phyloP scores from a whole-genome alignment of 2,113 vertebrate genomes.

The Paraplagusia blochii region DNA sequence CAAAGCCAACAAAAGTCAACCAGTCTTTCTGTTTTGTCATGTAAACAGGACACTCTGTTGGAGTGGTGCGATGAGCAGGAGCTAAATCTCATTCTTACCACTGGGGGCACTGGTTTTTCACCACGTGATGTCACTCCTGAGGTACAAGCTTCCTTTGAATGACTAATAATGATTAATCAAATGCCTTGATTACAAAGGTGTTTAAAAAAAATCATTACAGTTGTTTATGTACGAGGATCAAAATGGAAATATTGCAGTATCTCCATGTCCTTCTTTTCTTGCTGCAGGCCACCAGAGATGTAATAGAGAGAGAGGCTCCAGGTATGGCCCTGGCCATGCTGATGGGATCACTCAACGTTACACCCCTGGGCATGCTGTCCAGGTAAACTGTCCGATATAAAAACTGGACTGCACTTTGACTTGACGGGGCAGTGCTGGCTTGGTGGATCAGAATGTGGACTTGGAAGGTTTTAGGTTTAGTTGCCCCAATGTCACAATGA shows the following conservation, averaged over 20 bases:
- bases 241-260: neutral
- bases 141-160: too few species aligned
- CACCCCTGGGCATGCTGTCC: constrained; percentile 97
- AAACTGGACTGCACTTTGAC: too few species aligned
- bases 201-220: too few species aligned
- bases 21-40: constrained; percentile 27
- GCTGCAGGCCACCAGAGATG: constrained; percentile 94
- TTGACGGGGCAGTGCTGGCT: too few species aligned
- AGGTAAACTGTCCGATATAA: constrained; percentile 76
- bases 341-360: constrained; percentile 98
- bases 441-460: too few species aligned
- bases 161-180: too few species aligned
- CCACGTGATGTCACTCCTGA: constrained; percentile 98
- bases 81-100: constrained; percentile 97
- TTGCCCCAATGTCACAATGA: too few species aligned
- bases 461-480: too few species aligned
- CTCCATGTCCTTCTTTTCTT: constrained; percentile 25
- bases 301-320: constrained; percentile 97
- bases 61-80: constrained; percentile 99
- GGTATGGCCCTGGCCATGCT: constrained; percentile 99
- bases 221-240: neutral
- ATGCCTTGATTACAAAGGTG: too few species aligned
- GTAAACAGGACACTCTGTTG: constrained; percentile 87
- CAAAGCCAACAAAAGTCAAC: too few species aligned
- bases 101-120: constrained; percentile 97